phyloP scores from a whole-genome alignment of 2,888 invertebrate species.

The Phalera bucephala region DNA sequence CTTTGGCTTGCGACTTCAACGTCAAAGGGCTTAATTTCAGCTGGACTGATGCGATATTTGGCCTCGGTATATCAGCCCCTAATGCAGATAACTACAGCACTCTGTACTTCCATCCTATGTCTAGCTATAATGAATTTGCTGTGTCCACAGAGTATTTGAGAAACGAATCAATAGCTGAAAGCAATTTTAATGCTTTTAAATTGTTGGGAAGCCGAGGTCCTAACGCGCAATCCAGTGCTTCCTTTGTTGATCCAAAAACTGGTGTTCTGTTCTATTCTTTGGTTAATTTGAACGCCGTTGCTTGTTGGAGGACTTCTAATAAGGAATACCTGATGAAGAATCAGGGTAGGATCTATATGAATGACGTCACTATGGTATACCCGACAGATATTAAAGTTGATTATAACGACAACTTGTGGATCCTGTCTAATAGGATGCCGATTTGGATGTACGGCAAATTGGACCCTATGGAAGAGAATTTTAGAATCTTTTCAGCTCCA shows the following conservation, averaged over 20 bases:
- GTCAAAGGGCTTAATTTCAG: constrained; percentile 87
- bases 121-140: constrained; percentile 89
- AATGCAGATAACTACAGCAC: constrained; percentile 86
- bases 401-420: constrained; percentile 87
- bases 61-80: constrained; percentile 86
- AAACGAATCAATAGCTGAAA: constrained; percentile 80
- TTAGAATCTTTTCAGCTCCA: constrained; percentile 86
- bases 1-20: constrained; percentile 87
- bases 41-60: constrained; percentile 91
- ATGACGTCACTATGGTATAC: constrained; percentile 87
- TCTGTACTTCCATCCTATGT: constrained; percentile 91
- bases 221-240: constrained; percentile 88
- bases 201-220: constrained; percentile 87
- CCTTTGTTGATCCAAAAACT: constrained; percentile 87
- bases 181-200: constrained; percentile 86
- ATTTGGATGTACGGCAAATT: constrained; percentile 86
- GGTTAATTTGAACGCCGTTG: constrained; percentile 89
- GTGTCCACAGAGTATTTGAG: constrained; percentile 87
- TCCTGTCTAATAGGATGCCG: constrained; percentile 88
- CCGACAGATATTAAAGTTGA: constrained; percentile 92
- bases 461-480: constrained; percentile 86
- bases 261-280: constrained; percentile 89
- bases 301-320: constrained; percentile 89
- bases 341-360: constrained; percentile 88
- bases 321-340: constrained; percentile 86